Base-by-base conservation (phyloP, 1,140 invertebrate species). In the Psilanteris sp. region DNA sequence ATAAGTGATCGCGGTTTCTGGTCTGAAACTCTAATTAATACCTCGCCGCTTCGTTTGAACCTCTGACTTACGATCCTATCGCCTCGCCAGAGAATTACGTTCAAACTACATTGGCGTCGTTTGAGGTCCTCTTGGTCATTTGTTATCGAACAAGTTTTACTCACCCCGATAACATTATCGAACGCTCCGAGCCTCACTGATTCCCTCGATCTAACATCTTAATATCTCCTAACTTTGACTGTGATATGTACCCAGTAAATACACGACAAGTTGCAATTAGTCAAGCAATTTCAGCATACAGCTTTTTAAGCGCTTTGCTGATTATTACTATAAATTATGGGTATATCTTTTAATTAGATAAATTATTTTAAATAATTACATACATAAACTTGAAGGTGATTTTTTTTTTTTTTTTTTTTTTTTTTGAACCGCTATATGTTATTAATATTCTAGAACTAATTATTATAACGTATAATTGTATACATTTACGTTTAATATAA, bases 1-100 rank as follows among this genome's bases (percentile, higher is more conserved):
- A 88, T 88, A 87, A 87, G 85, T 87, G 86, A 86, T 87, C 85
- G 83, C 81, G 85, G 83, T 84, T 80, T 76, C 79, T 72, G 71
- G 74, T 72, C 80, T 79, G 87, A 85, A 87, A 87, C 85, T 87
- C 84, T 87, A 88, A 88, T 87, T 87, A 88, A 88, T 88, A 87
- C 86, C 85, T 86, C 79, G 80, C 80, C 82, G 85, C 80, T 86
- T 84, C 83, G 86, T 88, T 88, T 85, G 85, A 87, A 85, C 81
- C 79, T 52, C 79, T 88, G 84, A 87, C 85, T 87, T 87, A 88
- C 81, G 86, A 86, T 81, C 80, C 79, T 80, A 82, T 85, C 81
- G 79, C 66, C 81, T 80, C 71, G 54, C 78, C 68, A 64, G 82
- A 79, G 81, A 84, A 83, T 85, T 85, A 84, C 80, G 75, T 74